Evolutionary conservation across 1,140 invertebrate species (phyloP), one percentile per base, ranked within the genome.

Genomic region (Bombus cullumanus): DNA sequence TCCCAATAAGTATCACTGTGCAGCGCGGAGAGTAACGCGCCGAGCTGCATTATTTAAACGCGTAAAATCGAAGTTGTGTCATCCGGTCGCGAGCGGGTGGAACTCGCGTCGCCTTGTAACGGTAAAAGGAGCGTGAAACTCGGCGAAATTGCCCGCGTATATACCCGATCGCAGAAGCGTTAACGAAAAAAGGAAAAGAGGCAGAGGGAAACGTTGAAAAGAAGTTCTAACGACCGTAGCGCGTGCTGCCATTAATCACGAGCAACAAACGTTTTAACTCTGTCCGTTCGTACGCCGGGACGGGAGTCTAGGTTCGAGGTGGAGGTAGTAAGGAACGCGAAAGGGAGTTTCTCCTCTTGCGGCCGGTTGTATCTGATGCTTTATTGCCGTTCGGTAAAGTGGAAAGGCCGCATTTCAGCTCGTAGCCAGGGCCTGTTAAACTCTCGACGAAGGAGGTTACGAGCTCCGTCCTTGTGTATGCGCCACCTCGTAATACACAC

Each of bases 251-350:
- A 89, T 89, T 89, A 89, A 89, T 89, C 88, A 89, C 83, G 41
- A 80, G 59, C 68, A 88, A 88, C 88, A 89, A 89, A 86, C 83
- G 83, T 88, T 89, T 89, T 76, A 89, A 89, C 88, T 86, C 82
- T 77, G 72, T 75, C 64, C 76, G 86, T 85, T 73, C 73, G 31
- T 77, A 47, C 57, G 72, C 64, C 69, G 69, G 84, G 79, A 81
- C 74, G 39, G 62, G 82, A 80, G 12, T 66, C 6, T 18, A 31
- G 15, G 15, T 66, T 66, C 53, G 43, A 43, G 75, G 37, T 2
- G 71, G 79, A 80, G 80, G 75, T 88, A 82, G 39, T 39, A 12
- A 18, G 59, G 53, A 72, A 62, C 86, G 78, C 31, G 75, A 25
- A 68, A 69, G 28, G 59, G 73, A 80, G 73, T 83, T 86, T 59